These are phyloP conservation scores for Hydrophis major DNA, from an alignment of 2,797 vertebrate species.

Conservation along the genomic window DNA sequence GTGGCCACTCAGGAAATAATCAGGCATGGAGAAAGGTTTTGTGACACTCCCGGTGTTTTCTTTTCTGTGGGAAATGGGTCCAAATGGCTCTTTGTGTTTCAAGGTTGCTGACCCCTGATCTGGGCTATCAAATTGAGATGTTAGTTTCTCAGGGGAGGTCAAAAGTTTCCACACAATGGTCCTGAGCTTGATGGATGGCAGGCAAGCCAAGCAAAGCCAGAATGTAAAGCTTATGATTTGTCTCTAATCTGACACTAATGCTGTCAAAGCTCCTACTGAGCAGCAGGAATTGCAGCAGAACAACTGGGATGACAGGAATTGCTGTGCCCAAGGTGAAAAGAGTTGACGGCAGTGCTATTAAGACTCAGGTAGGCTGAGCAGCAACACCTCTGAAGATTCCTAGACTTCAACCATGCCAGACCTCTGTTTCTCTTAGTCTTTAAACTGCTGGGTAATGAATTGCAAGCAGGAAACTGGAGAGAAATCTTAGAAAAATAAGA, in stretches of 20 bases:
- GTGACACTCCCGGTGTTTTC: too few relatives aligned
- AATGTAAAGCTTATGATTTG: not conserved
- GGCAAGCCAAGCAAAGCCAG: not conserved
- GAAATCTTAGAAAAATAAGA: not conserved
- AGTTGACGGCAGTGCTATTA: not conserved
- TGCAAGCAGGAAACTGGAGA: not conserved
- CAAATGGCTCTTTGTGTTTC: too few relatives aligned
- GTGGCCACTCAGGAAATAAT: too few relatives aligned
- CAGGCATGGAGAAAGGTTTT: too few relatives aligned
- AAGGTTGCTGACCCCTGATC: too few relatives aligned
- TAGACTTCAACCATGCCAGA: slow-evolving; percentile 12
- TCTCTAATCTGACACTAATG: not conserved
- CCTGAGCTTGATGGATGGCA: not conserved
- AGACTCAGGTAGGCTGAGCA: slow-evolving; percentile 5
- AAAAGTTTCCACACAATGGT: not conserved
- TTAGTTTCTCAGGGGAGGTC: not conserved
- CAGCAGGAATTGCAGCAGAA: not conserved
- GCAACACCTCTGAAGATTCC: not conserved
- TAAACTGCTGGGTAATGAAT: not conserved
- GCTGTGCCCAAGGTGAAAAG: slow-evolving; percentile 12
- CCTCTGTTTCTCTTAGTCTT: not conserved
- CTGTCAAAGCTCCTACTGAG: slow-evolving; percentile 18
- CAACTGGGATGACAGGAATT: not conserved
- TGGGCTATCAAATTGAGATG: not conserved
- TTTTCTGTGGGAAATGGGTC: too few relatives aligned